Evolutionary conservation across 2,113 vertebrate species (phyloP).

Genomic region (Melanostigma gelatinosum): DNA sequence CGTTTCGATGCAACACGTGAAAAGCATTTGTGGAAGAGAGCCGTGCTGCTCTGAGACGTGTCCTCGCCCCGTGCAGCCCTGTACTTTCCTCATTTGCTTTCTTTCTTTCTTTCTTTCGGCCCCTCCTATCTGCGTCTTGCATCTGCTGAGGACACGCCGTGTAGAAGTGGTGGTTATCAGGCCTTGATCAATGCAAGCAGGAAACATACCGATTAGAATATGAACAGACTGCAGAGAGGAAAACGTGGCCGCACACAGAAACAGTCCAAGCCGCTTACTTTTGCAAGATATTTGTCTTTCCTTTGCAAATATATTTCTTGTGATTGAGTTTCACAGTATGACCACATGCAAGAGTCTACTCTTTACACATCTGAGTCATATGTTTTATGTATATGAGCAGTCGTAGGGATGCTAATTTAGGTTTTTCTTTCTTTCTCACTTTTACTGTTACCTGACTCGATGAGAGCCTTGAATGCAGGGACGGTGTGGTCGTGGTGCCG

Average conservation of each 20-base stretch:
- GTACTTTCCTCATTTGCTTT: constrained; percentile 27
- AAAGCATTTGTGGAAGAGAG: not conserved
- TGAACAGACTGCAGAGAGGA: constrained; percentile 72
- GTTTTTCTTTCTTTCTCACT: no score
- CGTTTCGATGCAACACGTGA: not conserved
- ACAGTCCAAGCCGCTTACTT: not conserved
- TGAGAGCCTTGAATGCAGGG: no score
- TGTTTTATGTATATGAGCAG: not conserved
- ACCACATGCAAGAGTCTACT: constrained; percentile 34
- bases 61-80: constrained; percentile 33
- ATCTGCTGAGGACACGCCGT: constrained; percentile 71
- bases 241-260: constrained; percentile 41
- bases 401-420: not conserved
- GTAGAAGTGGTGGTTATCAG: constrained; percentile 64
- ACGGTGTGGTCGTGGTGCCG: no score
- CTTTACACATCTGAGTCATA: not conserved
- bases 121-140: constrained; percentile 49
- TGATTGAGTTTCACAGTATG: constrained; percentile 47
- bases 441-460: no score
- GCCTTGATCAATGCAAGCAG: constrained; percentile 68
- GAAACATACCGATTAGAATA: constrained; percentile 73
- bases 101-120: constrained; percentile 33
- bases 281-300: constrained; percentile 28
- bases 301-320: constrained; percentile 27
- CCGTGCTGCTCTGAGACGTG: not conserved